phyloP scores from a whole-genome alignment of 2,113 vertebrate genomes.

The Cochlearius cochlearius region DNA sequence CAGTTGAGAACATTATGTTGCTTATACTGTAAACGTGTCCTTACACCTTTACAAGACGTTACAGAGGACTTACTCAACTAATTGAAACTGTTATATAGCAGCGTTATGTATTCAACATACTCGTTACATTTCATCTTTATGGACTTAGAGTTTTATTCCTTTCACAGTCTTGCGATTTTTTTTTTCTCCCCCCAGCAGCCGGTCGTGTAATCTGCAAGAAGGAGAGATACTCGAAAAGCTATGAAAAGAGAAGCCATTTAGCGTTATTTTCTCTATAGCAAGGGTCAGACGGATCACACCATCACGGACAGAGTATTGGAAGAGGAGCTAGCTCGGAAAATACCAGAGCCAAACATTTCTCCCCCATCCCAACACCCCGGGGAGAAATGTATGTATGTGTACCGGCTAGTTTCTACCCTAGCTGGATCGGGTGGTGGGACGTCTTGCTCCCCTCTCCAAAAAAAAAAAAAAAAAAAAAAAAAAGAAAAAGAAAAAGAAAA shows the following conservation, averaged over 20 bases:
- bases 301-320: not conserved
- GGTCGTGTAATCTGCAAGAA: not conserved
- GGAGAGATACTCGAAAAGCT: not conserved
- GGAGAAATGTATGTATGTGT: not conserved
- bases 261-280: not conserved
- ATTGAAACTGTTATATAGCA: constrained; percentile 53
- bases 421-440: not conserved
- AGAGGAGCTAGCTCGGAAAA: not conserved
- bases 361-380: not conserved
- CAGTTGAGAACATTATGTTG: constrained; percentile 72
- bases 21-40: constrained; percentile 71
- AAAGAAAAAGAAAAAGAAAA: no score
- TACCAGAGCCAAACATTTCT: not conserved
- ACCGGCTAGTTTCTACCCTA: not conserved
- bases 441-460: not conserved
- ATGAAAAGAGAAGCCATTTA: not conserved
- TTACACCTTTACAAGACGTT: constrained; percentile 72
- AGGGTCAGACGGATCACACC: not conserved
- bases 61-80: constrained; percentile 51
- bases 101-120: constrained; percentile 61
- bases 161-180: not conserved
- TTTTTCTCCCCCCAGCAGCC: not conserved
- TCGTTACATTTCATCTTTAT: constrained; percentile 68
- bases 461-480: not conserved
- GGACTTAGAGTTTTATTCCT: constrained; percentile 48